phyloP scores from a whole-genome alignment of 2,888 invertebrate genomes.

The Trichopria drosophilae region DNA sequence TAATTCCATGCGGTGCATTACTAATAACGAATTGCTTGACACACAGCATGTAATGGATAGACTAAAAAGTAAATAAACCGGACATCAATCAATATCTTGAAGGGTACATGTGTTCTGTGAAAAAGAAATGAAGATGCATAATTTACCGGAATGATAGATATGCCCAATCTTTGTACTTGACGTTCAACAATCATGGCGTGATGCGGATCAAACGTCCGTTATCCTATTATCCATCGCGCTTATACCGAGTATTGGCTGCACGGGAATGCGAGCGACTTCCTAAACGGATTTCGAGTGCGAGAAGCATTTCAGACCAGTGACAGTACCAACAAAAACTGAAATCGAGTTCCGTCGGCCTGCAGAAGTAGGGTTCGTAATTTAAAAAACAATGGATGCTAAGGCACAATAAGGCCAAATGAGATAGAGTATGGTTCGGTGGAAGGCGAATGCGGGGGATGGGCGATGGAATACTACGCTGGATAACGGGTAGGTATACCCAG shows the following conservation, averaged over 20 bases:
- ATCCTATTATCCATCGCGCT: slow-evolving; percentile 30
- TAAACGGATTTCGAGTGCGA: slow-evolving; percentile 45
- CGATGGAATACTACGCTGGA: slow-evolving; percentile 54
- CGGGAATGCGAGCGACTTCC: slow-evolving; percentile 31
- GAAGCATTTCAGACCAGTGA: slow-evolving; percentile 53
- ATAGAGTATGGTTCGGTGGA: slow-evolving; percentile 52
- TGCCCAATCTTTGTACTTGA: too few species aligned
- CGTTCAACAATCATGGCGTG: slow-evolving; percentile 6
- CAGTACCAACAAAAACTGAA: slow-evolving; percentile 52
- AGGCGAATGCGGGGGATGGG: slow-evolving; percentile 46
- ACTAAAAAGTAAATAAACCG: too few species aligned
- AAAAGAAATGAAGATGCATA: too few species aligned
- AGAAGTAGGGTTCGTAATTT: slow-evolving; percentile 57
- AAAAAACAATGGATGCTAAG: slow-evolving; percentile 57
- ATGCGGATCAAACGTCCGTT: slow-evolving; percentile 31
- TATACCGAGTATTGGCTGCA: slow-evolving; percentile 15
- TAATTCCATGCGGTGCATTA: too few species aligned
- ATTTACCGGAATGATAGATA: too few species aligned
- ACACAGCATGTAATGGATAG: too few species aligned
- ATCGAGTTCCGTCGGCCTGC: slow-evolving; percentile 50
- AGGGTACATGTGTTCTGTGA: too few species aligned
- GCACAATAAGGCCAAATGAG: slow-evolving; percentile 58
- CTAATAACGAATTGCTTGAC: too few species aligned
- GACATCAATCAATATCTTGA: too few species aligned
- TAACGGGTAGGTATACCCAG: slow-evolving; percentile 44